Evolutionary conservation across 2,797 vertebrate species (phyloP).

Genomic region (Moxostoma hubbsi): DNA sequence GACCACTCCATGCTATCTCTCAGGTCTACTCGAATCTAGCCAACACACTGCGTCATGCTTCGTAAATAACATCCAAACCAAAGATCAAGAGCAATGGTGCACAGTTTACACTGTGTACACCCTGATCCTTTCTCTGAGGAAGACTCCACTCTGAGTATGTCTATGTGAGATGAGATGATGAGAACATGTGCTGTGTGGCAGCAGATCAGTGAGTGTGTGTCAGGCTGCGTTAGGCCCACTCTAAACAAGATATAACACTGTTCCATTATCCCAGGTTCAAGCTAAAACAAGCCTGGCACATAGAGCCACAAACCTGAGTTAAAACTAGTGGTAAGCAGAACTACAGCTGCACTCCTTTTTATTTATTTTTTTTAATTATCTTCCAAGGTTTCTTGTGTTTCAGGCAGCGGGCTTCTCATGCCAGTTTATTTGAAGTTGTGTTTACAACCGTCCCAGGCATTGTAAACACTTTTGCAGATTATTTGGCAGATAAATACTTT

Average conservation of each 20-base stretch:
- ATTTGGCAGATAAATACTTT: slow-evolving; percentile 47
- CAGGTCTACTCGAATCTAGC: slow-evolving; percentile 20
- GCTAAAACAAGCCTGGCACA: slow-evolving; percentile 64
- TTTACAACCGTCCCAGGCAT: slow-evolving; percentile 45
- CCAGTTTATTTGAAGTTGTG: slow-evolving; percentile 53
- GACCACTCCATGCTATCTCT: neutral
- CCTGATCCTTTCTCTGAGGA: slow-evolving; percentile 24
- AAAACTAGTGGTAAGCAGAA: slow-evolving; percentile 22
- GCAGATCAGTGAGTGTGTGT: slow-evolving; percentile 78
- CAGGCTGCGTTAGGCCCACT: slow-evolving; percentile 74
- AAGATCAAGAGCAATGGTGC: slow-evolving; percentile 29
- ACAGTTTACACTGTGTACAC: neutral
- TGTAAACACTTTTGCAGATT: slow-evolving; percentile 50
- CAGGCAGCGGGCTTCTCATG: slow-evolving; percentile 30
- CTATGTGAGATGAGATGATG: slow-evolving; percentile 59
- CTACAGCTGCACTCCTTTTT: slow-evolving; percentile 31
- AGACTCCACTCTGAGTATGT: slow-evolving; percentile 24
- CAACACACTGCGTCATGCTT: neutral
- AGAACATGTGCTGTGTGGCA: slow-evolving; percentile 76
- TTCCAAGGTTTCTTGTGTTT: slow-evolving; percentile 19
- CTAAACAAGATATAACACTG: slow-evolving; percentile 79
- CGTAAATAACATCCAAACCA: slow-evolving; percentile 23
- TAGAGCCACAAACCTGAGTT: slow-evolving; percentile 44
- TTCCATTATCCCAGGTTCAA: slow-evolving; percentile 72
- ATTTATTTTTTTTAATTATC: neutral